These are phyloP conservation scores for Andricus quercusramuli DNA, from an alignment of 2,888 invertebrate genomes.

Conservation along the genomic window DNA sequence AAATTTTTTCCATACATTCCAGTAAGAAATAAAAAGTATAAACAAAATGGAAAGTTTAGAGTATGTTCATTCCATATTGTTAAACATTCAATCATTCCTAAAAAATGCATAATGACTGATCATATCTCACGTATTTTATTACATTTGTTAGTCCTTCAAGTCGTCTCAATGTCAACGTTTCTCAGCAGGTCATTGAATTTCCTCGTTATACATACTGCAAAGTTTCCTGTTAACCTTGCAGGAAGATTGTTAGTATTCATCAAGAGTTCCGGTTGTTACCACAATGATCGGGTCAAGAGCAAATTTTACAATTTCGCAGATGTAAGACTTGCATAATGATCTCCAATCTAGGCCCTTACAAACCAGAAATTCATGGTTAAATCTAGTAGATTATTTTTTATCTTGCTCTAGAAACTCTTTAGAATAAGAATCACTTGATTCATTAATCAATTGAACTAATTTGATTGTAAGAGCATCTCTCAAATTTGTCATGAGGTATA, in stretches of 20 bases:
- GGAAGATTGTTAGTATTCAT: slow-evolving; percentile 25
- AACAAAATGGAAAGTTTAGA: background rate
- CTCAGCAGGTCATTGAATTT: background rate
- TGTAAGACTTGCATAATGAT: slow-evolving; percentile 4
- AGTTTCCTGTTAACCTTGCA: background rate
- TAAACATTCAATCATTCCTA: background rate
- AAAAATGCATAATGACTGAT: background rate
- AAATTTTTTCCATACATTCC: background rate
- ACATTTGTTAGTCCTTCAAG: background rate
- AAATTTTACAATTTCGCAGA: background rate
- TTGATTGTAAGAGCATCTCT: background rate
- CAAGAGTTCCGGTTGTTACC: slow-evolving; percentile 15
- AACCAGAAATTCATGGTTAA: background rate
- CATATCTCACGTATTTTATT: background rate
- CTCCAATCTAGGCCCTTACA: background rate
- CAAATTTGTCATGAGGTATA: background rate
- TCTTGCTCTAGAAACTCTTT: too few relatives aligned
- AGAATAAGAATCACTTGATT: background rate
- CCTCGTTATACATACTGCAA: background rate
- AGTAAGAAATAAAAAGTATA: background rate
- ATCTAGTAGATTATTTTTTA: background rate
- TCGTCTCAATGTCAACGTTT: background rate
- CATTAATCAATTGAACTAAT: background rate
- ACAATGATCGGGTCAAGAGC: slow-evolving; percentile 22
- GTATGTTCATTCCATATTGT: too few relatives aligned